Evolutionary conservation across 2,888 invertebrate genomes (phyloP).

Genomic region (Philonicus albiceps): DNA sequence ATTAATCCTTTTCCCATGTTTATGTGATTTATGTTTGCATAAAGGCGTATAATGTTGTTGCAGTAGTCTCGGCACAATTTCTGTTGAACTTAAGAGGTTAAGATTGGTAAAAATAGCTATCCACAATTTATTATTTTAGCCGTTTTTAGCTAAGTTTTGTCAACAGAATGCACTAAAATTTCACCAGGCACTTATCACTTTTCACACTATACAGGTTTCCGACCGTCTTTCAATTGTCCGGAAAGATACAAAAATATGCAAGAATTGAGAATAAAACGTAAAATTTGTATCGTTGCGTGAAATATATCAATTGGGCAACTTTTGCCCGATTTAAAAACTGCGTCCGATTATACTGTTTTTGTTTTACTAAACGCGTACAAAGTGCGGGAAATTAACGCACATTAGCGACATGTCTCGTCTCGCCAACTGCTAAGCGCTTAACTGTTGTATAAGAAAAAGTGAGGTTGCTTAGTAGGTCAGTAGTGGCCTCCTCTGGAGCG

Average conservation of each 20-base stretch:
- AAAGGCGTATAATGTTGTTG: not conserved
- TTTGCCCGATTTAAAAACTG: not conserved
- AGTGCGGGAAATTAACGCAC: constrained; percentile 43
- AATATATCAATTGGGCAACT: not conserved
- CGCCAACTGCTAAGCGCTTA: constrained; percentile 52
- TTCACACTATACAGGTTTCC: not conserved
- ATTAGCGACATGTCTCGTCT: constrained; percentile 50
- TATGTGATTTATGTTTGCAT: not conserved
- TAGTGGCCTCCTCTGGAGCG: constrained; percentile 55
- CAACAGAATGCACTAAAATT: not conserved
- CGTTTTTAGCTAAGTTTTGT: not conserved
- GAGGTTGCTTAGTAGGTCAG: constrained; percentile 60
- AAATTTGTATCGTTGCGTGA: not conserved
- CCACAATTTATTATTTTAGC: not conserved
- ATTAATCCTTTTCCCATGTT: constrained; percentile 32
- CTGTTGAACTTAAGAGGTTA: not conserved
- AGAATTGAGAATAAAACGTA: not conserved
- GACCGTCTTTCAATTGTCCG: not conserved
- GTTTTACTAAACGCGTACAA: constrained; percentile 26
- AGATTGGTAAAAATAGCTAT: not conserved
- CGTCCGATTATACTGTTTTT: not conserved
- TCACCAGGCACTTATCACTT: not conserved
- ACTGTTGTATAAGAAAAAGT: constrained; percentile 54
- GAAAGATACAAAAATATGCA: not conserved
- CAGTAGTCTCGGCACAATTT: not conserved